phyloP scores from a whole-genome alignment of 2,888 invertebrate species.

The Scaptomyza tumidula region DNA sequence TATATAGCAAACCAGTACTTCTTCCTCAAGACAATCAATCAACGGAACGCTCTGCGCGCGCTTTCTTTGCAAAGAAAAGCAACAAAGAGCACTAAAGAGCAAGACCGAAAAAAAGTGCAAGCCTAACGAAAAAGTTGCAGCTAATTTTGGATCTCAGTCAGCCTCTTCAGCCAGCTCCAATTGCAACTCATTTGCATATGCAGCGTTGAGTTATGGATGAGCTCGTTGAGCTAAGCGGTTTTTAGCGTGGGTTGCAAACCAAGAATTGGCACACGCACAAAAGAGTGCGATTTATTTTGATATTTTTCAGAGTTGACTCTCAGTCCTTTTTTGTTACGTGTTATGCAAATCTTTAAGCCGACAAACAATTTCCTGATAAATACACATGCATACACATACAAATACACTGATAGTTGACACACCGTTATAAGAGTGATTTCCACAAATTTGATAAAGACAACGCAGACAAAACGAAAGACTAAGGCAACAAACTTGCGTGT shows the following conservation, averaged over 20 bases:
- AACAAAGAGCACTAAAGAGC: slow-evolving; percentile 8
- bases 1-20: slow-evolving; percentile 27
- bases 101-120: slow-evolving; percentile 45
- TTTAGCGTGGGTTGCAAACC: slow-evolving; percentile 48
- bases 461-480: slow-evolving; percentile 66
- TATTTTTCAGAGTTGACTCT: slow-evolving; percentile 3
- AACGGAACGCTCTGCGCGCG: slow-evolving; percentile 44
- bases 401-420: slow-evolving; percentile 3
- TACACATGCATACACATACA: slow-evolving; percentile 25
- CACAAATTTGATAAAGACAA: slow-evolving; percentile 66
- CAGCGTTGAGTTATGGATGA: slow-evolving; percentile 54
- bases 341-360: slow-evolving; percentile 74
- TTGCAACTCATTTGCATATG: slow-evolving; percentile 63
- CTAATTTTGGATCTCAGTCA: slow-evolving; percentile 57
- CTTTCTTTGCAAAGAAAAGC: slow-evolving; percentile 76
- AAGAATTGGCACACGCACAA: slow-evolving; percentile 76
- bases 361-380: slow-evolving; percentile 73
- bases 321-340: slow-evolving; percentile 21
- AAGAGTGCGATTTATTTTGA: slow-evolving; percentile 39
- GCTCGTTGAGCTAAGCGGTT: slow-evolving; percentile 19
- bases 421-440: slow-evolving; percentile 71
- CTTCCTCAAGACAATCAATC: slow-evolving; percentile 65
- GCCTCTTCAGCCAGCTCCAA: slow-evolving; percentile 37
- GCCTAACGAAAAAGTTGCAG: slow-evolving; percentile 65
- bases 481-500: slow-evolving; percentile 66